These are phyloP conservation scores for Tragelaphus imberbis DNA, from an alignment of 2,113 vertebrate species.

Conservation along the genomic window DNA sequence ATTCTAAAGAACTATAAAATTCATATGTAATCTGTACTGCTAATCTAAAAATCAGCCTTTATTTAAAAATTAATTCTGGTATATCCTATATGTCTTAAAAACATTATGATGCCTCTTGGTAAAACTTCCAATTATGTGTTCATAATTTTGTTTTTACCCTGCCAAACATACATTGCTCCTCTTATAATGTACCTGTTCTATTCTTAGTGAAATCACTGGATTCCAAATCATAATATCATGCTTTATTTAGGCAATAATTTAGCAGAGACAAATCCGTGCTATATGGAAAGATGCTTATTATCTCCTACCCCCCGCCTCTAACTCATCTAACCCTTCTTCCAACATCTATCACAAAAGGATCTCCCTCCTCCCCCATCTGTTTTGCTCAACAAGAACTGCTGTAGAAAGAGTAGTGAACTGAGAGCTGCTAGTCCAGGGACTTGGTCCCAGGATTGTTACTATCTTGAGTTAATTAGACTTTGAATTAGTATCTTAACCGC, in stretches of 20 bases:
- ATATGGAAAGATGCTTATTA: not conserved
- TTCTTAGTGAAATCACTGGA: constrained; percentile 5
- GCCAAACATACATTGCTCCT: not conserved
- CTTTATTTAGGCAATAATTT: constrained; percentile 45
- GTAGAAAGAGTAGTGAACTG: not conserved
- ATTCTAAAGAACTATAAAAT: constrained; percentile 2
- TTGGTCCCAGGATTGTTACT: not conserved
- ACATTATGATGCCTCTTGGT: not conserved
- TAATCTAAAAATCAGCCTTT: constrained; percentile 25
- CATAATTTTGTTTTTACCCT: constrained; percentile 47
- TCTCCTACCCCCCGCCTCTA: not conserved
- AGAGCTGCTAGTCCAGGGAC: not conserved
- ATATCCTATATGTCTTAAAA: not conserved
- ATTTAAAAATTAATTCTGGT: constrained; percentile 36
- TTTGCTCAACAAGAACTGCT: constrained; percentile 1
- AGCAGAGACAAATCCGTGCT: not conserved
- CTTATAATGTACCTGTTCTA: not conserved
- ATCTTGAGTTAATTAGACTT: constrained; percentile 25
- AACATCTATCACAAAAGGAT: not conserved
- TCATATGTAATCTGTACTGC: not conserved
- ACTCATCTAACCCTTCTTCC: not conserved
- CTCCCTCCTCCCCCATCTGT: not conserved
- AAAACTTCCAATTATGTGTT: constrained; percentile 42
- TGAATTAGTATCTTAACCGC: not conserved
- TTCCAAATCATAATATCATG: not conserved